These are phyloP conservation scores for Melipona bicolor DNA, from an alignment of 2,888 invertebrate genomes.

Conservation along the genomic window DNA sequence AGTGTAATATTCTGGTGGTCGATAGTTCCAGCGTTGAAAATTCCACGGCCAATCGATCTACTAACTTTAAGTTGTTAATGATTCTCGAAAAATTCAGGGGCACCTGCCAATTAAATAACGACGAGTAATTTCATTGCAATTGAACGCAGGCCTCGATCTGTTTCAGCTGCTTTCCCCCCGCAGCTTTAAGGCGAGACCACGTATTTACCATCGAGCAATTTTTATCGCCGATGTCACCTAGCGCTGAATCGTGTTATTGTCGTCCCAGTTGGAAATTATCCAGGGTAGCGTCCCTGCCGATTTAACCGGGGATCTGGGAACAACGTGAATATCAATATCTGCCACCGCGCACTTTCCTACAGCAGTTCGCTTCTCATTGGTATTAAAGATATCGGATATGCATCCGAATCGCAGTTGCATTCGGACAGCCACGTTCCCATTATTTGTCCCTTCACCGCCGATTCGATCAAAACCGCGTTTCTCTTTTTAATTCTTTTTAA, in stretches of 20 bases:
- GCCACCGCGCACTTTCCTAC: slow-evolving; percentile 43
- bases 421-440: not conserved
- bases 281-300: slow-evolving; percentile 53
- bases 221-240: slow-evolving; percentile 50
- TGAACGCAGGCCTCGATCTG: not conserved
- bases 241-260: slow-evolving; percentile 62
- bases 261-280: slow-evolving; percentile 69
- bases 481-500: too few species aligned
- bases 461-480: too few species aligned
- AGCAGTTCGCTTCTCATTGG: slow-evolving; percentile 23
- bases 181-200: slow-evolving; percentile 30
- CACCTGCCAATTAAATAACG: too few species aligned
- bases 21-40: too few species aligned
- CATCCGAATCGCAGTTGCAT: slow-evolving; percentile 30
- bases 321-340: slow-evolving; percentile 60
- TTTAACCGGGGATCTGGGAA: slow-evolving; percentile 50
- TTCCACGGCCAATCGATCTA: too few species aligned
- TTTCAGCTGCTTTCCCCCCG: slow-evolving; percentile 1
- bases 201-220: slow-evolving; percentile 53
- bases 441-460: too few species aligned
- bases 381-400: slow-evolving; percentile 21
- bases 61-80: too few species aligned
- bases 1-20: too few species aligned
- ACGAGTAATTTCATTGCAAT: slow-evolving; percentile 9
- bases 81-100: too few species aligned